Evolutionary conservation across 1,140 invertebrate genomes (phyloP), one percentile per base, ranked within the genome.

Genomic region (Magallana angulata): DNA sequence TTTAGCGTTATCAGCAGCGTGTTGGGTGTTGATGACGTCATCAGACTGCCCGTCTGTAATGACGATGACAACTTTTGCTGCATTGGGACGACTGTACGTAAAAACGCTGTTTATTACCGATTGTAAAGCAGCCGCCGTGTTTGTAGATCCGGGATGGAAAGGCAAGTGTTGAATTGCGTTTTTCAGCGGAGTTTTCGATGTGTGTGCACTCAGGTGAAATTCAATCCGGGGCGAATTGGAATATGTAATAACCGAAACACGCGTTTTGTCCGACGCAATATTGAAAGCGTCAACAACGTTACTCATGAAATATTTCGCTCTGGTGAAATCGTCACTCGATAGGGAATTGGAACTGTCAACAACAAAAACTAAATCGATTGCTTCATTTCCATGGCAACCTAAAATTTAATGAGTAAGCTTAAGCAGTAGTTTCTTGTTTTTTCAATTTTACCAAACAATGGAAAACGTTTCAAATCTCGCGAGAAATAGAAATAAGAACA

Each of bases 1-100:
- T 24, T 89, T 87, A 8, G 87, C 88, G 7, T 58, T 85, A 7
- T 90, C 90, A 14, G 90, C 90, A 57, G 89, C 87, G 62, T 90
- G 86, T 8, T 64, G 11, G 12, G 91, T 90, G 48, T 89, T 87
- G 9, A 89, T 24, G 0, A 48, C 62, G 60, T 91, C 89, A 60
- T 91, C 88, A n/a, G 91, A 90, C 1, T 84, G 56, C 4, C 91
- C 91, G 62, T 92, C 91, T 14, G 91, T 92, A 0, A 92, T 88
- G 1, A 92, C 86, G 12, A 90, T 48, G 16, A 91, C 48, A 5
- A 87, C 88, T 59, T 89, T 90, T 8, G 91, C 89, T 9, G 89
- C 88, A 83, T 89, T 68, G 16, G 86, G 68, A 8, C 89, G 71
- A 36, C 84, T 85, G 12, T 88, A 87, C 11, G 57, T 57, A 62